Base-by-base conservation (phyloP, 2,888 invertebrate species). In the Lithophane ornitopus region DNA sequence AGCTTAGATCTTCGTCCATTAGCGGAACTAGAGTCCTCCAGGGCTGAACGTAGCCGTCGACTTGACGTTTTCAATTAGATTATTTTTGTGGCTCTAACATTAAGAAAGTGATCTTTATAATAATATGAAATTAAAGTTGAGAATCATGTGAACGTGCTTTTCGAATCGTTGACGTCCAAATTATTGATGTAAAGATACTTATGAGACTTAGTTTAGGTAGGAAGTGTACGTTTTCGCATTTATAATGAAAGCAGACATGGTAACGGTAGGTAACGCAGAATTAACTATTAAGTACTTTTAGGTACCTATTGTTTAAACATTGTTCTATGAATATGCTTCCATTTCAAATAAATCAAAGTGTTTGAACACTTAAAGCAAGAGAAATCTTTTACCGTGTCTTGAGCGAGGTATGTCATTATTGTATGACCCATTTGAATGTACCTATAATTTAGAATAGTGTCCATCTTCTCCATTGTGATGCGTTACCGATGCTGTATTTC, bases 131-230 rank as follows among this genome's bases (percentile, higher is more conserved):
- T 26, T 71, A 59, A 76, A 70, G 58, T 74, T 84, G 85, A 79
- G 74, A 87, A 78, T 78, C 74, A 78, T 87, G 75, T 81, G 81
- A 78, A 78, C 80, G 83, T 80, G 84, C 77, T 86, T 84, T 82
- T 82, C 75, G 83, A 81, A 82, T 84, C 74, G 77, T 84, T 89
- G 74, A 84, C 90, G 90, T 89, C 90, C 90, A 89, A 87, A 82
- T 80, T 85, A 78, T 84, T 80, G 49, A 79, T 85, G 80, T 86
- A 87, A 81, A 77, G 81, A 80, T 72, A 80, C 84, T 76, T 85
- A 80, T 65, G 81, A 89, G 54, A 78, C 62, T 82, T 87, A 87
- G 81, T 70, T 56, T 82, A 89, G 63, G 61, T 74, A 76, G 49
- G 26, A 77, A 65, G 63, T 74, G 70, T 59, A 63, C 46, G 75